These are phyloP conservation scores for Thera obeliscata DNA, from an alignment of 2,888 invertebrate species.

Conservation along the genomic window DNA sequence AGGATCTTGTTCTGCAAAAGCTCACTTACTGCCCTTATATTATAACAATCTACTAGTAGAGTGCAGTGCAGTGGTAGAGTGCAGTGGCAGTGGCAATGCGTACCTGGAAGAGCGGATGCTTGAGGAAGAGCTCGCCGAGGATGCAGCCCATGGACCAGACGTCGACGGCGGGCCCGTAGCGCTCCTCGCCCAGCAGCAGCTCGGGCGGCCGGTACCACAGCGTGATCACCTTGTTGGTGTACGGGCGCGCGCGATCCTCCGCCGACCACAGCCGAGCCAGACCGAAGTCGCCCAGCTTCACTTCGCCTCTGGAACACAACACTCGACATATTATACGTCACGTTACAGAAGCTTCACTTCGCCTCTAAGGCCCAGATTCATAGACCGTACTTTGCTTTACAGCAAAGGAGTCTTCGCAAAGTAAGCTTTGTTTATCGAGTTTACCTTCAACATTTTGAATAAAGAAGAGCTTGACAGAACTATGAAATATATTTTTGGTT, in stretches of 20 bases:
- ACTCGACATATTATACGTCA: not conserved
- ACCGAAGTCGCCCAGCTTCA: constrained; percentile 99
- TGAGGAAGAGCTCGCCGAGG: constrained; percentile 97
- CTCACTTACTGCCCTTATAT: no score
- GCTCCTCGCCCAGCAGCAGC: constrained; percentile 97
- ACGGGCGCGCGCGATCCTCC: constrained; percentile 96
- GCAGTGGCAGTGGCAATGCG: not conserved
- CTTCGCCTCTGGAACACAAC: constrained; percentile 91
- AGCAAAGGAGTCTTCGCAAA: no score
- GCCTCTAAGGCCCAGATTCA: no score
- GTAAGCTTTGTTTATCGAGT: no score
- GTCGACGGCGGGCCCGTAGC: constrained; percentile 98
- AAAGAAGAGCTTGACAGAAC: no score
- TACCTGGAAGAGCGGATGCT: constrained; percentile 97
- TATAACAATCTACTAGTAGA: no score
- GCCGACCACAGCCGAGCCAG: constrained; percentile 97
- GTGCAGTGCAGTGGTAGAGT: no score
- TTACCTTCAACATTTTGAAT: no score
- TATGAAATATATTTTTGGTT: no score
- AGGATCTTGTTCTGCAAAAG: no score
- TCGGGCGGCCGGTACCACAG: constrained; percentile 99
- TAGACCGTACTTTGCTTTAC: no score
- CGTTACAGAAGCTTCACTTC: no score
- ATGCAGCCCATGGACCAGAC: constrained; percentile 99
- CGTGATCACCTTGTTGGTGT: constrained; percentile 99